phyloP scores from a whole-genome alignment of 2,113 vertebrate species.

The Chionomys nivalis region DNA sequence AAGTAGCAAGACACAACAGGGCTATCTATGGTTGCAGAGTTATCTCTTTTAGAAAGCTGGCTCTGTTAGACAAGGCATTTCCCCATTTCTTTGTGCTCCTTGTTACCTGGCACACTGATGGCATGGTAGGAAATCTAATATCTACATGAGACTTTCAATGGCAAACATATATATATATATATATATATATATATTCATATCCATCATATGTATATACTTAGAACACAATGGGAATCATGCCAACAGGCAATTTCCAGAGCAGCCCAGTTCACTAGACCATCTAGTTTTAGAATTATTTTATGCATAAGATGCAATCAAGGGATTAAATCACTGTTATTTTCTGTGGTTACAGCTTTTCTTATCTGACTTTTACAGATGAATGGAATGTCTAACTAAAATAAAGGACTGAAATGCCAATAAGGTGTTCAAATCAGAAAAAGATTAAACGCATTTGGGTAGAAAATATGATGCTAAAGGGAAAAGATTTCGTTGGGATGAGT shows the following conservation, averaged over 20 bases:
- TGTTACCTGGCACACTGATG: not conserved
- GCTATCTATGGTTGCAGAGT: not conserved
- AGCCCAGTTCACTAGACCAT: accelerated
- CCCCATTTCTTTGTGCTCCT: not conserved
- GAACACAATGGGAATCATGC: not conserved
- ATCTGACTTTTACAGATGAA: not conserved
- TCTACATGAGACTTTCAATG: not conserved
- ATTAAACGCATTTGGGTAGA: not conserved
- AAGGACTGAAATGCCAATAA: not conserved
- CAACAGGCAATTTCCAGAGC: not conserved
- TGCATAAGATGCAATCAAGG: not conserved
- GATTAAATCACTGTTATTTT: not conserved
- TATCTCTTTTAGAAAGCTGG: not conserved
- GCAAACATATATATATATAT: not conserved
- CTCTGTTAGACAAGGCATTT: not conserved
- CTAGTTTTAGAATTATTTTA: not conserved
- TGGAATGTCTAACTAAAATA: not conserved
- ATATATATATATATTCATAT: no score
- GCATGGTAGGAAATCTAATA: not conserved
- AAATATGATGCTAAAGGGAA: not conserved
- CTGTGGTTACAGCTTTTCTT: not conserved
- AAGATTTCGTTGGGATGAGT: not conserved
- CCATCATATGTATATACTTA: no score
- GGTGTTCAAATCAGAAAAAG: not conserved
- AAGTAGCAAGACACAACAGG: not conserved